Evolutionary conservation across 2,888 invertebrate genomes (phyloP).

Genomic region (Pheosia tremula): DNA sequence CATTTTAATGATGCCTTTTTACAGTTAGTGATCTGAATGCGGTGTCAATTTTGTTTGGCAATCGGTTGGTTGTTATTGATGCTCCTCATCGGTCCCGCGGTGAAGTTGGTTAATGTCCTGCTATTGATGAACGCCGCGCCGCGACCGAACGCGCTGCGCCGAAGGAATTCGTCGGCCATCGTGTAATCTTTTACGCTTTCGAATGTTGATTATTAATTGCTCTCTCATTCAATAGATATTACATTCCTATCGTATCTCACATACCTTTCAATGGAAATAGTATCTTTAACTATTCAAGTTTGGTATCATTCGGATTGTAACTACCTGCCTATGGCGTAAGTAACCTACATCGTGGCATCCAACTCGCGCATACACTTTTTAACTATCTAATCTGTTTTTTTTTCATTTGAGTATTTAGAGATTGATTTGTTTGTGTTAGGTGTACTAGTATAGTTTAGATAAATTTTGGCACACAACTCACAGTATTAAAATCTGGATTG

Average conservation of each 20-base stretch:
- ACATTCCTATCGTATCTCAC: conserved; percentile 67
- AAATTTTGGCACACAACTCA: too few species aligned
- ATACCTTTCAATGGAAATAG: conserved; percentile 57
- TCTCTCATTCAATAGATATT: conserved; percentile 71
- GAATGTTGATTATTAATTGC: conserved; percentile 78
- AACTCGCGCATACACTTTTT: background rate
- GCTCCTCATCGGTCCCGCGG: conserved; percentile 57
- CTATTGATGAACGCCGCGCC: conserved; percentile 49
- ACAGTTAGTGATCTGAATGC: conserved; percentile 75
- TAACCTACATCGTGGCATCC: background rate
- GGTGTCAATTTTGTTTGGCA: conserved; percentile 70
- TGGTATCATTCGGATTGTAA: conserved; percentile 31
- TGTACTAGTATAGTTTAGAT: too few species aligned
- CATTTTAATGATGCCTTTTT: conserved; percentile 73
- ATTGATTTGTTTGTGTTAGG: too few species aligned
- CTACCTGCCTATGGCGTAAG: background rate
- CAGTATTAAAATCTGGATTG: too few species aligned
- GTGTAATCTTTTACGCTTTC: conserved; percentile 79
- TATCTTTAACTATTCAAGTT: conserved; percentile 44
- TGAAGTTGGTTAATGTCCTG: conserved; percentile 57
- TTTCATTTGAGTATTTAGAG: too few species aligned
- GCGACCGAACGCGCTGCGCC: conserved; percentile 46
- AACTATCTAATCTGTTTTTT: background rate
- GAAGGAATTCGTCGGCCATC: conserved; percentile 69
- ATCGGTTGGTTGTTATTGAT: conserved; percentile 64